phyloP scores from a whole-genome alignment of 1,140 invertebrate species.

The Lerema accius region DNA sequence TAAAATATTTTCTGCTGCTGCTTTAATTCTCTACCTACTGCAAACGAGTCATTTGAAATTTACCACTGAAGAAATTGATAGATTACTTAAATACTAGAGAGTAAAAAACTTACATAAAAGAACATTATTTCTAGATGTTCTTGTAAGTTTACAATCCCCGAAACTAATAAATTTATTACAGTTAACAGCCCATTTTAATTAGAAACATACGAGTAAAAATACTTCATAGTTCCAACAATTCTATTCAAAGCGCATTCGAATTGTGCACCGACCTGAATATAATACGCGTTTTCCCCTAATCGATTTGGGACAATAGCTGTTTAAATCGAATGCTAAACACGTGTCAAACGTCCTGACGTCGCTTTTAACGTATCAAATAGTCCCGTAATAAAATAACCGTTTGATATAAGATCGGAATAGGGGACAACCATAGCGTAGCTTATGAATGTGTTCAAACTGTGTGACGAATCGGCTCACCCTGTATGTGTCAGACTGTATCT shows the following conservation, averaged over 20 bases:
- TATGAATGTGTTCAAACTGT: conserved; percentile 49
- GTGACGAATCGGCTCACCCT: conserved; percentile 59
- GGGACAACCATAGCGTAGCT: conserved; percentile 40
- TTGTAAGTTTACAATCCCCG: too few relatives aligned
- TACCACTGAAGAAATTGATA: too few relatives aligned
- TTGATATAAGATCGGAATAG: conserved; percentile 59
- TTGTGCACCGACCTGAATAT: conserved; percentile 29
- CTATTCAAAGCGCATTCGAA: conserved; percentile 9
- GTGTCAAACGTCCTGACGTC: conserved; percentile 72
- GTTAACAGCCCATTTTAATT: not conserved
- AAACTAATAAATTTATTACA: too few relatives aligned
- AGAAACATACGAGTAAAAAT: conserved; percentile 8
- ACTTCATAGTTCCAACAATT: not conserved
- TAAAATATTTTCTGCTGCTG: too few relatives aligned
- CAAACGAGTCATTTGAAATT: too few relatives aligned
- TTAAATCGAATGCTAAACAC: conserved; percentile 75
- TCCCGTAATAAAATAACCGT: conserved; percentile 63
- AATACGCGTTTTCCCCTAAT: conserved; percentile 55
- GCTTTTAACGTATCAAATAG: conserved; percentile 63
- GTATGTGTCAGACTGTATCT: conserved; percentile 48
- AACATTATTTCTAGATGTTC: too few relatives aligned
- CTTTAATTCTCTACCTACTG: too few relatives aligned
- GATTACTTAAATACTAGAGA: too few relatives aligned
- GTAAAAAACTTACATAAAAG: too few relatives aligned
- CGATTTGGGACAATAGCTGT: conserved; percentile 65